These are phyloP conservation scores for Fissipunctia ypsillon DNA, from an alignment of 2,888 invertebrate genomes.

Conservation along the genomic window DNA sequence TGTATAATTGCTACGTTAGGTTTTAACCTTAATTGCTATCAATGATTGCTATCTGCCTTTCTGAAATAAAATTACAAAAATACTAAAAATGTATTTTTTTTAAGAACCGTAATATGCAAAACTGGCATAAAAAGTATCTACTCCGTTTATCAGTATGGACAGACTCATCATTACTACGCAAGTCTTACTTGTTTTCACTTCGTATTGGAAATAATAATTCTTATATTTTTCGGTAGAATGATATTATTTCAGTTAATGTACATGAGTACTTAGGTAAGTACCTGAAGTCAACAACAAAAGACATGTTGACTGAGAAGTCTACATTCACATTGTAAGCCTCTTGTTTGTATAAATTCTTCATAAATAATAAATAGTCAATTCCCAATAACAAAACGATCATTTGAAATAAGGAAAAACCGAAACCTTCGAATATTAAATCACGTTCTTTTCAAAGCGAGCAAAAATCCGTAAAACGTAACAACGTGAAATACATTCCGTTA, in stretches of 20 bases:
- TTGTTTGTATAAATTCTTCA: neutral
- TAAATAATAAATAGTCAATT: constrained; percentile 8
- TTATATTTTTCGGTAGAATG: neutral
- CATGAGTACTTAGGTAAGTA: neutral
- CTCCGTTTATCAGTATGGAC: neutral
- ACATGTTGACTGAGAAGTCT: neutral
- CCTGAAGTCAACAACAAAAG: neutral
- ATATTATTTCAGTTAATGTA: neutral
- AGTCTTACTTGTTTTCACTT: neutral
- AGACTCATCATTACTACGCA: neutral
- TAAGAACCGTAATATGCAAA: neutral
- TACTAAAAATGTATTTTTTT: neutral
- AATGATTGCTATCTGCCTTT: neutral
- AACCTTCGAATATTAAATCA: constrained; percentile 35
- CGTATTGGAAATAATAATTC: neutral
- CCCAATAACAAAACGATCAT: constrained; percentile 4
- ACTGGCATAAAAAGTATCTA: neutral
- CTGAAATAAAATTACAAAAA: neutral
- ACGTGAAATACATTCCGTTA: constrained; percentile 51
- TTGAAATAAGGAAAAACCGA: constrained; percentile 29
- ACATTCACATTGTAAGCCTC: neutral
- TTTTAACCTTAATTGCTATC: neutral
- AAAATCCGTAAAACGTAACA: too few species aligned
- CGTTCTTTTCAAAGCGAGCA: constrained; percentile 25
- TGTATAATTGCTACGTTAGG: neutral